phyloP scores from a whole-genome alignment of 2,888 invertebrate species.

The Linnaemya tessellans region DNA sequence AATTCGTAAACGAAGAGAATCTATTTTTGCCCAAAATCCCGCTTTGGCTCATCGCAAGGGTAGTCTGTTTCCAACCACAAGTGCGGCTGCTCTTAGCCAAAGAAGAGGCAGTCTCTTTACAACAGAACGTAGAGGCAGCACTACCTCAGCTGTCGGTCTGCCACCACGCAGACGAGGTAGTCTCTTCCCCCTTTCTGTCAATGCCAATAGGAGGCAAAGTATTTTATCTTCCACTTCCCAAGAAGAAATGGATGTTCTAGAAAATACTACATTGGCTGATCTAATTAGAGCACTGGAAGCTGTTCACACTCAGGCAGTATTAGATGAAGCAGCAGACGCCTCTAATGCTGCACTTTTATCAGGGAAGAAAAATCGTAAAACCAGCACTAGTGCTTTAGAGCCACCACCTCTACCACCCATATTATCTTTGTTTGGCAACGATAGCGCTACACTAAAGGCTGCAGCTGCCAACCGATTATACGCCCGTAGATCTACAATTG shows the following conservation, averaged over 20 bases:
- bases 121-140: slow-evolving; percentile 72
- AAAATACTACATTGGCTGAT: slow-evolving; percentile 93
- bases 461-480: slow-evolving; percentile 80
- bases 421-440: slow-evolving; percentile 83
- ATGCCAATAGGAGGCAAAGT: slow-evolving; percentile 77
- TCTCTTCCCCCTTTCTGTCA: slow-evolving; percentile 77
- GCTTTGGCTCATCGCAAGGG: slow-evolving; percentile 77
- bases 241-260: slow-evolving; percentile 85
- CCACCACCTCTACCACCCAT: slow-evolving; percentile 84
- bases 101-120: slow-evolving; percentile 78
- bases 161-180: slow-evolving; percentile 78
- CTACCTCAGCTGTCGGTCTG: slow-evolving; percentile 73
- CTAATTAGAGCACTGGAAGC: slow-evolving; percentile 90
- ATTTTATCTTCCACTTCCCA: slow-evolving; percentile 81
- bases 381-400: slow-evolving; percentile 84
- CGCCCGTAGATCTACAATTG: slow-evolving; percentile 81
- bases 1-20: slow-evolving; percentile 78
- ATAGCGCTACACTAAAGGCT: slow-evolving; percentile 76
- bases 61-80: slow-evolving; percentile 79
- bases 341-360: slow-evolving; percentile 66
- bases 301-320: slow-evolving; percentile 85
- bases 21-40: slow-evolving; percentile 81
- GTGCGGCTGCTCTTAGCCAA: slow-evolving; percentile 75
- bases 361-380: slow-evolving; percentile 83
- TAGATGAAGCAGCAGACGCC: slow-evolving; percentile 78